Conservation (phyloP, 2,888 invertebrate species). For the Tetragonula carbonaria region DNA sequence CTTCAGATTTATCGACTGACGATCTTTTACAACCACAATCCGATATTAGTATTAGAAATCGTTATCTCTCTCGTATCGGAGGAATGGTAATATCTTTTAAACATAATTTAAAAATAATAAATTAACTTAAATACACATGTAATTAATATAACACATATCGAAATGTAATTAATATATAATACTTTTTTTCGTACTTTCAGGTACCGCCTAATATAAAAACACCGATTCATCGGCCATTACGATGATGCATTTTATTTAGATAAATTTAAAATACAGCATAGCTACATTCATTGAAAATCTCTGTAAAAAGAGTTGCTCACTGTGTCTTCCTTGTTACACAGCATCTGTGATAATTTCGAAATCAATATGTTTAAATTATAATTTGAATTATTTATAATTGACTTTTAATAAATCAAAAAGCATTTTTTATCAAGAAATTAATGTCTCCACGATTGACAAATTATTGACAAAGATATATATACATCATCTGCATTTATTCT, state of each 20-base stretch:
- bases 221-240: slow-evolving; percentile 73
- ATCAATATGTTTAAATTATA: slow-evolving; percentile 41
- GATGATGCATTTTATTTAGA: slow-evolving; percentile 72
- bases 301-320: slow-evolving; percentile 70
- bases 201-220: slow-evolving; percentile 70
- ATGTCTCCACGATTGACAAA: slow-evolving; percentile 23
- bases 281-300: slow-evolving; percentile 55
- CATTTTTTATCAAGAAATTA: slow-evolving; percentile 23
- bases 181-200: slow-evolving; percentile 65
- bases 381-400: slow-evolving; percentile 19
- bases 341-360: slow-evolving; percentile 76
- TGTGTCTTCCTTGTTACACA: slow-evolving; percentile 80
- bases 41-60: slow-evolving; percentile 87
- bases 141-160: not conserved
- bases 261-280: slow-evolving; percentile 57
- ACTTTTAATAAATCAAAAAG: slow-evolving; percentile 36
- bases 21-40: slow-evolving; percentile 85
- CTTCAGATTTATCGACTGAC: slow-evolving; percentile 84
- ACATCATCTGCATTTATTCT: slow-evolving; percentile 29
- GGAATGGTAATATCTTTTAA: slow-evolving; percentile 84
- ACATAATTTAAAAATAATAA: not conserved
- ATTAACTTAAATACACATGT: not conserved
- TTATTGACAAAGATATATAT: slow-evolving; percentile 21
- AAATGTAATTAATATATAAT: not conserved
- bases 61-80: slow-evolving; percentile 87